Base-by-base conservation (phyloP, 2,797 vertebrate species). In the Macroramphosus scolopax region DNA sequence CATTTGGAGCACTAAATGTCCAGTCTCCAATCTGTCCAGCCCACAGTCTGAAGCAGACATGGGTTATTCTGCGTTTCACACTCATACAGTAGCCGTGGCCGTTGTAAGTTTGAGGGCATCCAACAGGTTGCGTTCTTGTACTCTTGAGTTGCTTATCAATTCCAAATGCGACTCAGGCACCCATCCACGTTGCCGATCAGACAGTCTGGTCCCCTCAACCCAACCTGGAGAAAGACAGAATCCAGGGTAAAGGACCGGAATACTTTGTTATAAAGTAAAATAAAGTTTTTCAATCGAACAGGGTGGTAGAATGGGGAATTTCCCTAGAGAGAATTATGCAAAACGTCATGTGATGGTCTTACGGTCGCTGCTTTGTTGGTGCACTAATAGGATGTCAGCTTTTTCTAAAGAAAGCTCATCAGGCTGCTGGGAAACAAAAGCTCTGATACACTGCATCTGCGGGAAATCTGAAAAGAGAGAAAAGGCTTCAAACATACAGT, bases 321-420 rank as follows among this genome's bases (percentile, higher is more conserved):
- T 28, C 9, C 9, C 18, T 12, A 3, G 34, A 8, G 5, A 4
- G 4, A 51, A 14, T 3, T 3, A 22, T 1, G n/a, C n/a, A n/a
- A n/a, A n/a, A n/a, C n/a, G n/a, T n/a, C n/a, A 61, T 41, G 15
- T 5, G 15, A 14, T 30, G 11, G n/a, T 38, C 92, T 94, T 82
- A 98, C 96, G 89, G 14, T 98, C 95, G 1, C 77, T 92, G 82
- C 91, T 94, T 41, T 92, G 82, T 75, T 92, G 90, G 53, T 91
- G 93, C 55, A 96, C 91, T 66, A 98, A 86, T 35, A 98, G 75
- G 36, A 98, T 87, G 0, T 98, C 95, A 0, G 96, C 96, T 82
- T 98, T 99, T 79, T 99, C 96, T 51, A 99, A 77, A 0, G 90
- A 93, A 64, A 98, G 47, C 70, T 97, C 96, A 32, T 99, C 96